Evolutionary conservation across 2,113 vertebrate genomes (phyloP), one percentile per base, ranked within the genome.

Genomic region (Corythornis cristatus): DNA sequence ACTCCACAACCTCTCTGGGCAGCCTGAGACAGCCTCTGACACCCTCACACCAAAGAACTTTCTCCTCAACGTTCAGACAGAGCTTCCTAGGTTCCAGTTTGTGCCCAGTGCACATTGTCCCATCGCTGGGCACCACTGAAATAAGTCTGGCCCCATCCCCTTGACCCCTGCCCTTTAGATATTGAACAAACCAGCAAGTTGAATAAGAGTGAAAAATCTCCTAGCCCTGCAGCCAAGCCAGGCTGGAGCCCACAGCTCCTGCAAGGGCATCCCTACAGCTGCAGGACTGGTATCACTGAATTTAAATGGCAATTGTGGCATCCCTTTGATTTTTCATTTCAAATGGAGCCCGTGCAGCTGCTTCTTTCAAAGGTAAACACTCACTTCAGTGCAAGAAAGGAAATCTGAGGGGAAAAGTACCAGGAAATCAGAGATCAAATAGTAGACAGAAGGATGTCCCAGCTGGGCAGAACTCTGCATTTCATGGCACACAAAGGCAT

Each of bases 291-390:
- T 68, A 50, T 72, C 78, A 80, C 61, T 67, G 61, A 71, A 75
- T 85, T 85, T 91, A 85, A 84, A 79, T 65, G 48, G 62, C 23
- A 85, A 57, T 54, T 75, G 42, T 75, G 61, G 77, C 35, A 71
- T 37, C 37, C 56, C 75, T 92, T 81, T 79, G 54, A 83, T 74
- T 90, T 75, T 67, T 48, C 62, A 73, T 78, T 71, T 95, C 65
- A 86, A 64, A 64, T 67, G 68, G 53, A 95, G 37, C 37, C 72
- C 60, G 73, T 19, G 77, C 8, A 88, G 33, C 19, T 92, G 5
- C 64, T 95, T 54, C 31, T 78, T 94, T 86, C 76, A 95, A 86
- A 86, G 80, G 54, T 58, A 78, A 92, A 53, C 40, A 65, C 31
- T 72, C 40, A 40, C 33, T 70, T 73, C 83, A 66, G 71, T 43